Evolutionary conservation across 1,140 invertebrate species (phyloP), one percentile per base, ranked within the genome.

Genomic region (Zophobas morio): DNA sequence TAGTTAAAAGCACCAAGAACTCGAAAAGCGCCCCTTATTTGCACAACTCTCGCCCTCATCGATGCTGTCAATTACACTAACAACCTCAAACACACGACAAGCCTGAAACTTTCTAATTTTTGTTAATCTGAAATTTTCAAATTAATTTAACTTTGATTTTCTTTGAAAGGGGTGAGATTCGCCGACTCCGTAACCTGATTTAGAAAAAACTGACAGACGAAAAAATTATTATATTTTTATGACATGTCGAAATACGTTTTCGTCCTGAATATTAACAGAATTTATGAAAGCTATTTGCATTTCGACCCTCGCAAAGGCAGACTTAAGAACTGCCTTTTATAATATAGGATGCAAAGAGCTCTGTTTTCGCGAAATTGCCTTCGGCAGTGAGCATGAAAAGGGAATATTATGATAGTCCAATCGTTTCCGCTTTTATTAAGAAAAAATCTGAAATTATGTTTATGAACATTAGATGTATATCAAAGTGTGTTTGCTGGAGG

Each of bases 271-370:
- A 66, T 66, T 66, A 66, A 40, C 37, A 66, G 42, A 66, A 66
- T 39, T 66, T 66, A 66, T 66, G 60, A 66, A 66, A 66, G 33
- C 35, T 35, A 60, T 60, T 66, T 66, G 20, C 60, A n/a, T 66
- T 47, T 66, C 8, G 20, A 4, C 39, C 33, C 60, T 42, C 39
- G 60, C 32, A 66, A 39, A 33, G 54, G 8, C 35, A 20, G 60
- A 42, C 35, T 66, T 42, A 66, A 66, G 39, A 66, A 42, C 60
- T 66, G 60, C 36, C 37, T 60, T 36, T 66, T 20, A 20, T 20
- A 20, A 20, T 32, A 66, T 66, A 42, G 37, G 20, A 42, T 40
- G 60, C 33, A 42, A 66, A n/a, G n/a, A 42, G 56, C 56, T 66
- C 39, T 66, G 60, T 66, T 42, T 66, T 42, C 39, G 33, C 33